Percentiles rank a stretch among this genome's conserved stretches.
phyloP scores from a whole-genome alignment of 2,888 invertebrate genomes.

The Autographa gamma region DNA sequence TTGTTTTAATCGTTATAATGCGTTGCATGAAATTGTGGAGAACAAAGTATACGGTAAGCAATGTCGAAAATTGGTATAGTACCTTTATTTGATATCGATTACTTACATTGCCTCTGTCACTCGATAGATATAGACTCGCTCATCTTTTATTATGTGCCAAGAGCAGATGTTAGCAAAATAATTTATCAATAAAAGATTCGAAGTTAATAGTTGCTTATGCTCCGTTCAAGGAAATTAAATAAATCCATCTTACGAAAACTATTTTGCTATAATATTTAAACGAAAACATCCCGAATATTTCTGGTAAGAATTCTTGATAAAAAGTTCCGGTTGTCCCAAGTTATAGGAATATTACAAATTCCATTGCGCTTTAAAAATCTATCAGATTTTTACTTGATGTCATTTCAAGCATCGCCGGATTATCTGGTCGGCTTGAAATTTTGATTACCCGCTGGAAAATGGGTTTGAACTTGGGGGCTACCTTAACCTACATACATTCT shows the following conservation, averaged over 20 bases:
- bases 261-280: background rate
- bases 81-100: too few relatives aligned
- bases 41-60: too few relatives aligned
- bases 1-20: too few relatives aligned
- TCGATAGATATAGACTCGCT: too few relatives aligned
- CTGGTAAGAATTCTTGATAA: constrained; percentile 4
- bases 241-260: background rate
- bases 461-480: constrained; percentile 4
- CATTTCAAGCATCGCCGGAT: constrained; percentile 51
- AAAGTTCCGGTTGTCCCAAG: background rate
- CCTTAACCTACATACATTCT: background rate
- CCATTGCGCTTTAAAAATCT: constrained; percentile 29
- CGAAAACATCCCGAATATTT: background rate
- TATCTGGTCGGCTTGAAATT: constrained; percentile 44
- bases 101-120: too few relatives aligned
- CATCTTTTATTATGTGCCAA: too few relatives aligned
- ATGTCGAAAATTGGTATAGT: too few relatives aligned
- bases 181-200: background rate
- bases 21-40: too few relatives aligned
- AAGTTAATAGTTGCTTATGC: background rate
- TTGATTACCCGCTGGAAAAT: constrained; percentile 29
- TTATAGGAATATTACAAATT: constrained; percentile 6
- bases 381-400: constrained; percentile 45
- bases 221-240: background rate
- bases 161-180: too few relatives aligned